These are phyloP conservation scores for Heteropelma amictum DNA, from an alignment of 2,888 invertebrate species.

Conservation along the genomic window DNA sequence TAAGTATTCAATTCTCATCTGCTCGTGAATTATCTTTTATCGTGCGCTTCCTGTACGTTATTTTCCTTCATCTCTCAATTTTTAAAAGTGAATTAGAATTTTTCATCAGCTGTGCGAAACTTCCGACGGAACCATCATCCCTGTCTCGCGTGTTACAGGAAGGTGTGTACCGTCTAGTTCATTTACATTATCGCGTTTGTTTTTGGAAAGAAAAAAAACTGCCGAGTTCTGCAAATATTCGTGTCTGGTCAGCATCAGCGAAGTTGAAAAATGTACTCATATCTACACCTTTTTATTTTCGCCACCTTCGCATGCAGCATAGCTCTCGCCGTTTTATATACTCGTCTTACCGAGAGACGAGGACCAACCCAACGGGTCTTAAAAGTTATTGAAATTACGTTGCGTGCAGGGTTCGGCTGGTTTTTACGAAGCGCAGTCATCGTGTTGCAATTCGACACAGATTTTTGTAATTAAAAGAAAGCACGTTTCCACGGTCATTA, in stretches of 20 bases:
- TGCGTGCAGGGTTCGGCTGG: slow-evolving; percentile 18
- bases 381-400: slow-evolving; percentile 39
- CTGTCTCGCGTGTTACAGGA: slow-evolving; percentile 51
- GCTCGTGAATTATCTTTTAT: background rate
- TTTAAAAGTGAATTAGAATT: too few relatives aligned
- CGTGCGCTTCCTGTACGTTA: background rate
- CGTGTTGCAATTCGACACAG: slow-evolving; percentile 29
- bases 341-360: slow-evolving; percentile 3
- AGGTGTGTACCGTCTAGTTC: slow-evolving; percentile 64
- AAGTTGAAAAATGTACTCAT: slow-evolving; percentile 31
- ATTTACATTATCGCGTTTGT: slow-evolving; percentile 62
- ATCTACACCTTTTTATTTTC: slow-evolving; percentile 26
- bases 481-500: slow-evolving; percentile 17
- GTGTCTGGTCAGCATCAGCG: slow-evolving; percentile 33
- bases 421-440: slow-evolving; percentile 7
- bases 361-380: slow-evolving; percentile 1
- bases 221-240: slow-evolving; percentile 14
- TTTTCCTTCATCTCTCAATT: background rate
- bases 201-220: slow-evolving; percentile 1
- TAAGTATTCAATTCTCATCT: too few relatives aligned
- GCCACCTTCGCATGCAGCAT: slow-evolving; percentile 21
- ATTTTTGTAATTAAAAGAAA: slow-evolving; percentile 26
- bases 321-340: slow-evolving; percentile 9
- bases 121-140: slow-evolving; percentile 59
- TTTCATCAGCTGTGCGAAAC: too few relatives aligned